Conservation (phyloP, 2,888 invertebrate genomes). For the Liopterus haemorrhoidalis region DNA sequence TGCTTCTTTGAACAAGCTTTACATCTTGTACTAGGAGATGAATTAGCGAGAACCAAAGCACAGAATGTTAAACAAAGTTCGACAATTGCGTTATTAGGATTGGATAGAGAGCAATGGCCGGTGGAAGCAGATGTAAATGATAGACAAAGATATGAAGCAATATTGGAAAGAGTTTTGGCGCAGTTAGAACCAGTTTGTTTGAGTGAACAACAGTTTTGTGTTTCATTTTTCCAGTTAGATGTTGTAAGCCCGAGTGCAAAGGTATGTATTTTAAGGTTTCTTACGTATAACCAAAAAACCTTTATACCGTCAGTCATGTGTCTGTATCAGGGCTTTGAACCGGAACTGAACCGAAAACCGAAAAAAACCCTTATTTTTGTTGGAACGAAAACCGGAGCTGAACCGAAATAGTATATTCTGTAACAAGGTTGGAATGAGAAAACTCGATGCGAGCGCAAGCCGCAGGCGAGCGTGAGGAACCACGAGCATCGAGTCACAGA, state of each 20-base stretch:
- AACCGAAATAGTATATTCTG: no score
- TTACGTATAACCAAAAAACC: no score
- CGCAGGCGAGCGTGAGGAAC: no score
- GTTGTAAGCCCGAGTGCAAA: slow-evolving; percentile 52
- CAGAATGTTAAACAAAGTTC: slow-evolving; percentile 1
- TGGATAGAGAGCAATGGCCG: slow-evolving; percentile 60
- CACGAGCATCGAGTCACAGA: no score
- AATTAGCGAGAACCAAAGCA: slow-evolving; percentile 10
- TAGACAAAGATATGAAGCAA: slow-evolving; percentile 56
- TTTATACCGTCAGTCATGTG: no score
- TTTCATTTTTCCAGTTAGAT: slow-evolving; percentile 73
- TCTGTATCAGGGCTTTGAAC: no score
- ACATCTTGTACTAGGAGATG: slow-evolving; percentile 9
- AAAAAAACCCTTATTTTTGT: no score
- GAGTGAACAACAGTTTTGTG: slow-evolving; percentile 92
- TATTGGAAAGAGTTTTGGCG: slow-evolving; percentile 78
- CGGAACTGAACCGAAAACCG: no score
- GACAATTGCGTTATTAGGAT: slow-evolving; percentile 47
- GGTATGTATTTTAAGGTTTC: no score
- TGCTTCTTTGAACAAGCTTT: slow-evolving; percentile 69
- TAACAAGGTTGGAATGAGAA: no score
- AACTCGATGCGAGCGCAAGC: no score
- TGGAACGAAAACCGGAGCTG: no score
- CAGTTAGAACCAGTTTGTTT: slow-evolving; percentile 87
- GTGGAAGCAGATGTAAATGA: slow-evolving; percentile 57